These are phyloP conservation scores for Mugil cephalus DNA, from an alignment of 2,113 vertebrate genomes.

Conservation along the genomic window DNA sequence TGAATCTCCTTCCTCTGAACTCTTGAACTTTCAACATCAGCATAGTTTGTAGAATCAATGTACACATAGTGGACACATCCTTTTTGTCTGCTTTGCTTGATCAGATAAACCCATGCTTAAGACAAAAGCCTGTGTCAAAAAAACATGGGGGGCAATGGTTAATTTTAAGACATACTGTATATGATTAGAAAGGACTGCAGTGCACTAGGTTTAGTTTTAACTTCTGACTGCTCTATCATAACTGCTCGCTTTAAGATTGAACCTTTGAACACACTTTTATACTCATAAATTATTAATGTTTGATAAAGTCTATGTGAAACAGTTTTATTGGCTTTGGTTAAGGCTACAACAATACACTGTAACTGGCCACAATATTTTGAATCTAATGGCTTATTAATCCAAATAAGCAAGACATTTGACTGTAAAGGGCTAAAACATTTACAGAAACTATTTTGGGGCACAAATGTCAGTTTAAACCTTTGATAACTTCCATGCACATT, in stretches of 20 bases:
- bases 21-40: not conserved
- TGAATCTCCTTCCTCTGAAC: conserved; percentile 57
- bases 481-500: too few species aligned
- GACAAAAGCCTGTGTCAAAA: not conserved
- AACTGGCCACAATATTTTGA: not conserved
- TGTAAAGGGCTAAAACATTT: too few species aligned
- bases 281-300: not conserved
- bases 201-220: not conserved
- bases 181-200: not conserved
- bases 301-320: not conserved
- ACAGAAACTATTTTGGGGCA: too few species aligned
- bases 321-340: not conserved
- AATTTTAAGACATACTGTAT: not conserved
- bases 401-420: too few species aligned
- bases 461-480: too few species aligned
- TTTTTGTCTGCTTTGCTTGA: too few species aligned
- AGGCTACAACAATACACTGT: not conserved
- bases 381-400: too few species aligned
- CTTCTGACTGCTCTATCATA: not conserved
- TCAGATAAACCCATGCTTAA: too few species aligned
- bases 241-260: too few species aligned
- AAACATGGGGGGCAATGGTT: not conserved
- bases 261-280: not conserved
- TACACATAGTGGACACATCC: too few species aligned
- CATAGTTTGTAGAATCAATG: too few species aligned